These are phyloP conservation scores for Istiophorus platypterus DNA, from an alignment of 2,113 vertebrate species.

Conservation along the genomic window DNA sequence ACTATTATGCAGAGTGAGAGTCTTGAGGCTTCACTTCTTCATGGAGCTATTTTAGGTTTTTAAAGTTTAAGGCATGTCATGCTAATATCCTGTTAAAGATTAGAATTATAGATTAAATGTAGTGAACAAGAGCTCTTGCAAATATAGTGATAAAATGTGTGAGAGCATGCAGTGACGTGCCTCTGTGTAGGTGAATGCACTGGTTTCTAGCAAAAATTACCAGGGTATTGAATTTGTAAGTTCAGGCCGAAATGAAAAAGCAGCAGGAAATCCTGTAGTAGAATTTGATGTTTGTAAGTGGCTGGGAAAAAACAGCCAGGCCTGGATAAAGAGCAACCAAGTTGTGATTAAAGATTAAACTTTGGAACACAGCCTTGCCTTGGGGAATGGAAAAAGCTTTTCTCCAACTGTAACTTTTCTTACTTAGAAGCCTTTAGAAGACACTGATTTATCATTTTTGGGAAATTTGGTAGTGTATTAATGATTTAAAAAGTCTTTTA, in stretches of 20 bases:
- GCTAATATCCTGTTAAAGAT: background rate
- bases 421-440: conserved; percentile 20
- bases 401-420: background rate
- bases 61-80: background rate
- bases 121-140: background rate
- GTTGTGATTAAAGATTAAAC: conserved; percentile 25
- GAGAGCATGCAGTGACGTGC: background rate
- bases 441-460: conserved; percentile 21
- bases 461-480: conserved; percentile 12
- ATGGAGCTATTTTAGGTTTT: background rate
- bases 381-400: background rate
- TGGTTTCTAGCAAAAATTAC: background rate
- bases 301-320: background rate
- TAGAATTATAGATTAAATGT: background rate
- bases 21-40: background rate
- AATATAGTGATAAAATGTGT: background rate
- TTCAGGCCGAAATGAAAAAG: conserved; percentile 20
- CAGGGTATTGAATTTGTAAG: conserved; percentile 9
- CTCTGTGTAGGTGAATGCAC: background rate
- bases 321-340: conserved; percentile 18
- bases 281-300: conserved; percentile 27
- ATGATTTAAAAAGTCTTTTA: conserved; percentile 31
- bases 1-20: background rate
- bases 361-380: conserved; percentile 6
- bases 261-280: conserved; percentile 22